These are phyloP conservation scores for Stenotaenia linearis DNA, from an alignment of 2,888 invertebrate genomes.

Conservation along the genomic window DNA sequence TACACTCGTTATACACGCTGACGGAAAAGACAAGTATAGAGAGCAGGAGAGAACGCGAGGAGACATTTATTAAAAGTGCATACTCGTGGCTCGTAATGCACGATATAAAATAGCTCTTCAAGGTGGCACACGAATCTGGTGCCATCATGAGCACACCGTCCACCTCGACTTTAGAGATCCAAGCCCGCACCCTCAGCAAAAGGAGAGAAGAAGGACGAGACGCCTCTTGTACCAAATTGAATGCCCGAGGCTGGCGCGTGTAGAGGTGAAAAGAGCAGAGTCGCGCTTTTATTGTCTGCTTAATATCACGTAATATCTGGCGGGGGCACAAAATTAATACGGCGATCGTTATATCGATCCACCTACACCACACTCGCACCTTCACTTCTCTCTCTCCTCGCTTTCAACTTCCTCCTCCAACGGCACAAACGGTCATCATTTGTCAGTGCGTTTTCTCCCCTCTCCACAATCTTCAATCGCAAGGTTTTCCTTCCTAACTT, in stretches of 20 bases:
- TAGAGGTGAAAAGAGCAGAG: conserved; percentile 35
- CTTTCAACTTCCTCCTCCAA: conserved; percentile 16
- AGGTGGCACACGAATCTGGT: conserved; percentile 16
- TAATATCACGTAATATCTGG: conserved; percentile 37
- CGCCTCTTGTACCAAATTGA: conserved; percentile 31
- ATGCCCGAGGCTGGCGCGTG: conserved; percentile 28
- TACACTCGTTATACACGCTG: conserved; percentile 15
- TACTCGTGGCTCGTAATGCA: conserved; percentile 24
- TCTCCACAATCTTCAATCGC: conserved; percentile 18
- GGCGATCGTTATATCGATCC: conserved; percentile 37
- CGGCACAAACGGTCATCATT: conserved; percentile 31
- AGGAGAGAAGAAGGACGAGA: background rate
- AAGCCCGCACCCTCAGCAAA: background rate
- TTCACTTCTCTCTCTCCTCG: conserved; percentile 17
- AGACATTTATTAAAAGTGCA: conserved; percentile 26
- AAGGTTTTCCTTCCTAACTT: conserved; percentile 19
- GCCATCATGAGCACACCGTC: conserved; percentile 12
- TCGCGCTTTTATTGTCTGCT: conserved; percentile 37
- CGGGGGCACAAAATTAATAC: conserved; percentile 36
- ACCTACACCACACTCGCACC: conserved; percentile 1
- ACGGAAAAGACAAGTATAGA: background rate
- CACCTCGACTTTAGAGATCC: background rate
- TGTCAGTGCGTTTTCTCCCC: conserved; percentile 29
- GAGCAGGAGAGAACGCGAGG: background rate
- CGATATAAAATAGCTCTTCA: conserved; percentile 20